These are phyloP conservation scores for Ascaphus truei DNA, from an alignment of 2,113 vertebrate genomes.

Conservation along the genomic window DNA sequence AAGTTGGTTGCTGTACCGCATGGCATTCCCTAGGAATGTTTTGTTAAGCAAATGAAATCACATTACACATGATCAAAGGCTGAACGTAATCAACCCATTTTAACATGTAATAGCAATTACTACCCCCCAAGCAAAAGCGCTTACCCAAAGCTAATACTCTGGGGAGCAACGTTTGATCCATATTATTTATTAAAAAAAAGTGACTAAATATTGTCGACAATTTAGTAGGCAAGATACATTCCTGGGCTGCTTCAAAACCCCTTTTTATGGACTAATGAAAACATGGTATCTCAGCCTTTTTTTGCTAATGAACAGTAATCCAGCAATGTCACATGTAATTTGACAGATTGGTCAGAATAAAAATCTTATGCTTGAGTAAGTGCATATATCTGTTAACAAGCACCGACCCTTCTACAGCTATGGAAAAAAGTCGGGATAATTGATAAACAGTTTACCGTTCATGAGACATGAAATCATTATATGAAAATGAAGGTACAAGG, in stretches of 20 bases:
- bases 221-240: background rate
- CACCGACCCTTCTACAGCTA: background rate
- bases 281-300: background rate
- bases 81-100: conserved; percentile 16
- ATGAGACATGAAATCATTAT: too few relatives aligned
- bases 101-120: conserved; percentile 30
- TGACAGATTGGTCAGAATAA: conserved; percentile 30
- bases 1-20: background rate
- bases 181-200: conserved; percentile 32
- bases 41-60: conserved; percentile 35
- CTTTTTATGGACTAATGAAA: conserved; percentile 10
- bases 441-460: too few relatives aligned
- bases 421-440: too few relatives aligned
- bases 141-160: conserved; percentile 16
- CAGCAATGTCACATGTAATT: conserved; percentile 9
- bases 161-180: conserved; percentile 5
- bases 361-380: background rate
- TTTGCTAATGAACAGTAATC: conserved; percentile 22
- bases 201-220: background rate
- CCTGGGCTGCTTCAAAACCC: conserved; percentile 6
- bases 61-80: conserved; percentile 34
- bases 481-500: too few relatives aligned
- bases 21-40: conserved; percentile 29
- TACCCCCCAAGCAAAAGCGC: background rate
- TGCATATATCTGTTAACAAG: background rate